These are phyloP conservation scores for Aricia artaxerxes DNA, from an alignment of 2,888 invertebrate species.

Conservation along the genomic window DNA sequence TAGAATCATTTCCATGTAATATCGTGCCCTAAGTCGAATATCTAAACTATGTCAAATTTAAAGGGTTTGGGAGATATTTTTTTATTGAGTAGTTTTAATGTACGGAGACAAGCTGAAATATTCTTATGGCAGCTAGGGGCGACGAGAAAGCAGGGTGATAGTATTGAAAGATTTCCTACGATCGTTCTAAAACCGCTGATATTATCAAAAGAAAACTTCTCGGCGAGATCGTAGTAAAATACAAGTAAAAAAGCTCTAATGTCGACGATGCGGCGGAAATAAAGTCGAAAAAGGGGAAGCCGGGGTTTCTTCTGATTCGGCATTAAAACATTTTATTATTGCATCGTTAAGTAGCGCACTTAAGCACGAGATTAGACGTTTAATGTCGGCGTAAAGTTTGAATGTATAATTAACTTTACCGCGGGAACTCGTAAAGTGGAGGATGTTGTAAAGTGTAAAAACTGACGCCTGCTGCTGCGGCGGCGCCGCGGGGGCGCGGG, in stretches of 20 bases:
- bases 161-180: neutral
- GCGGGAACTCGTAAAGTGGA: constrained; percentile 21
- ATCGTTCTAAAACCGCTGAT: neutral
- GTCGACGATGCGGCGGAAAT: neutral
- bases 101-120: too few relatives aligned
- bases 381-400: neutral
- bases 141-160: neutral
- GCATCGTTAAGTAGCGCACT: constrained; percentile 21
- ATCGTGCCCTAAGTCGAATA: neutral
- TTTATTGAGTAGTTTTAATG: neutral
- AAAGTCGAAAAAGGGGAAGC: constrained; percentile 11
- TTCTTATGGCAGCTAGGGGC: neutral
- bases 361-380: constrained; percentile 16
- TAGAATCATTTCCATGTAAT: neutral
- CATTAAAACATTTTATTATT: constrained; percentile 18
- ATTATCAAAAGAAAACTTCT: neutral
- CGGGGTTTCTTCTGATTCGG: constrained; percentile 3
- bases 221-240: neutral
- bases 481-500: neutral
- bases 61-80: neutral
- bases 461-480: neutral
- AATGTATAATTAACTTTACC: constrained; percentile 18
- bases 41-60: neutral
- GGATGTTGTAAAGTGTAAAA: constrained; percentile 26
- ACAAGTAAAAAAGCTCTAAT: constrained; percentile 7